Percentiles rank a stretch among this genome's conserved stretches.
Conservation (phyloP, 2,113 vertebrate species). For the Glaucomys volans region DNA sequence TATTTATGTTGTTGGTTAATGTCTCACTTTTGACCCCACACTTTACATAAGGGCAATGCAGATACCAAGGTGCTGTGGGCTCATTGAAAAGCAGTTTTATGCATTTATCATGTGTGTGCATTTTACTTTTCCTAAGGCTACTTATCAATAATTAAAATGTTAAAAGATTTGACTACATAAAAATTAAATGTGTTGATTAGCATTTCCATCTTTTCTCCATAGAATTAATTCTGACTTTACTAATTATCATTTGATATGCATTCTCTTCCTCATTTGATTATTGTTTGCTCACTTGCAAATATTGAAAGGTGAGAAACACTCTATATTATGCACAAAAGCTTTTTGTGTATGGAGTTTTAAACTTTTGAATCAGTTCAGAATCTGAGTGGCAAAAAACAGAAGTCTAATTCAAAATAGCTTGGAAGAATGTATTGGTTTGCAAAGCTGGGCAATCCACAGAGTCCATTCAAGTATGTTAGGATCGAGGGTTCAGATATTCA, state of each 20-base stretch:
- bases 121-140: slow-evolving; percentile 53
- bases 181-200: slow-evolving; percentile 32
- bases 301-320: background rate
- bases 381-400: background rate
- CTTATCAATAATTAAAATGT: slow-evolving; percentile 54
- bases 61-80: background rate
- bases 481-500: background rate
- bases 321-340: background rate
- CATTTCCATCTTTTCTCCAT: slow-evolving; percentile 18
- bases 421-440: background rate
- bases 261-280: slow-evolving; percentile 11
- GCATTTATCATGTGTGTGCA: background rate
- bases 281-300: slow-evolving; percentile 15
- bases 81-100: background rate
- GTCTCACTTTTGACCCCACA: background rate
- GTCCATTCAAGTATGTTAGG: background rate
- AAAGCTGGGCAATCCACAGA: background rate
- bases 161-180: slow-evolving; percentile 12
- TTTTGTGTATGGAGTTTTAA: slow-evolving; percentile 26
- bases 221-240: background rate
- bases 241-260: slow-evolving; percentile 5
- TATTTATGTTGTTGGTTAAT: background rate
- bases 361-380: background rate
- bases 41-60: background rate
- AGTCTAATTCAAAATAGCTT: slow-evolving; percentile 12